Base-by-base conservation (phyloP, 2,797 vertebrate species). In the Cirrhinus molitorella region DNA sequence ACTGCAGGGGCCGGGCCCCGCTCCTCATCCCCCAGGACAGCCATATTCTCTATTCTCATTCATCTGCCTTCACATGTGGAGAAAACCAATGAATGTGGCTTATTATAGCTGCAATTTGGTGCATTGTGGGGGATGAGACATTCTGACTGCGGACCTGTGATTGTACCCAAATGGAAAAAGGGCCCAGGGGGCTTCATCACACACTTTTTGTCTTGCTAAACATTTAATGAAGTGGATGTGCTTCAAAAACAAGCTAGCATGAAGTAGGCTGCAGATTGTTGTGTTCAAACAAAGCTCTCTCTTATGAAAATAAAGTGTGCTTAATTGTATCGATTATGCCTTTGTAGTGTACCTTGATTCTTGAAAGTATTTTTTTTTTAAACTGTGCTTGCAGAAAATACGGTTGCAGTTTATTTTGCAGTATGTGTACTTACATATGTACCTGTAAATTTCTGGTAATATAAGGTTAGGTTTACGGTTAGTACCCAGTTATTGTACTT, bases 81-180 rank as follows among this genome's bases (percentile, higher is more conserved):
- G 31, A 82, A 68, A 86, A 78, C 53, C 80, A 75, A 82, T 85
- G 83, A 83, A 86, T 86, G 77, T 65, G 49, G 59, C 85, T 78
- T 79, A 80, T 77, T 86, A 82, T 82, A 85, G 85, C 65, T 40
- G 37, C 73, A 83, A 61, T 70, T 70, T 75, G 71, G 73, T 63
- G 81, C 85, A 74, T 47, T 40, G 80, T 86, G 79, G 81, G 68
- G 73, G 81, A 84, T 78, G 80, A 85, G 86, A 82, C 77, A 66
- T 71, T 86, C 77, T 66, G 66, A 80, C 51, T 77, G 73, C 28
- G 53, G 81, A 83, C 81, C 81, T 83, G 73, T 59, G 81, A 83
- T 77, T 83, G 81, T 68, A 34, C 17, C 25, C 73, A 83, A 74
- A 70, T 83, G 28, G 73, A 66, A 83, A 76, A 59, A 77, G 40